Percentiles rank a stretch among this genome's conserved stretches.
Evolutionary conservation across 2,113 vertebrate genomes (phyloP).

Genomic region (Fukomys damarensis): DNA sequence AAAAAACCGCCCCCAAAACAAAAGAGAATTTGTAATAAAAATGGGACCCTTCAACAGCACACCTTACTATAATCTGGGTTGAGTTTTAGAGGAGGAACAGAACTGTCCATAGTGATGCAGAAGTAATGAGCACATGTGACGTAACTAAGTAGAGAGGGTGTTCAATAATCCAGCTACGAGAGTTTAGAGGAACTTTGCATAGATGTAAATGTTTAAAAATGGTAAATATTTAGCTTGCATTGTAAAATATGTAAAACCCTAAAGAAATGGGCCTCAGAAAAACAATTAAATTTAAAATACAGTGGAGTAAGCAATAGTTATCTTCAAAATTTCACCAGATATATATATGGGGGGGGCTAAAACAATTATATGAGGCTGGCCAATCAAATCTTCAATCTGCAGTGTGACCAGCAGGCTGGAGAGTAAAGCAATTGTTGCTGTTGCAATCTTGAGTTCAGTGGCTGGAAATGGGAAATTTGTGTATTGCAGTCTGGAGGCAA

Average conservation of each 20-base stretch:
- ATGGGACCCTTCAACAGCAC: fast-evolving
- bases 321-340: neutral
- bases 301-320: fast-evolving
- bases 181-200: neutral
- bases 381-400: neutral
- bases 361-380: neutral
- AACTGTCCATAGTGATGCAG: neutral
- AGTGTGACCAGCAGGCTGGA: neutral
- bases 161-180: neutral
- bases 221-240: neutral
- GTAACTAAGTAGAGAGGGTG: neutral
- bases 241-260: neutral
- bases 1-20: too few relatives aligned
- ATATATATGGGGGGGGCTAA: neutral
- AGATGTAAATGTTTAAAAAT: neutral
- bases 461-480: neutral
- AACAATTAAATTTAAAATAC: neutral
- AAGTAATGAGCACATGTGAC: neutral
- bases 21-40: neutral
- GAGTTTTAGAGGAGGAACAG: neutral
- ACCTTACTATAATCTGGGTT: neutral
- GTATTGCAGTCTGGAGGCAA: neutral
- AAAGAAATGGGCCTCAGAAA: neutral
- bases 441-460: neutral
- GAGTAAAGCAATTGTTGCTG: neutral